Conservation (phyloP, 1,140 invertebrate species). For the Zaprionus inermis region DNA sequence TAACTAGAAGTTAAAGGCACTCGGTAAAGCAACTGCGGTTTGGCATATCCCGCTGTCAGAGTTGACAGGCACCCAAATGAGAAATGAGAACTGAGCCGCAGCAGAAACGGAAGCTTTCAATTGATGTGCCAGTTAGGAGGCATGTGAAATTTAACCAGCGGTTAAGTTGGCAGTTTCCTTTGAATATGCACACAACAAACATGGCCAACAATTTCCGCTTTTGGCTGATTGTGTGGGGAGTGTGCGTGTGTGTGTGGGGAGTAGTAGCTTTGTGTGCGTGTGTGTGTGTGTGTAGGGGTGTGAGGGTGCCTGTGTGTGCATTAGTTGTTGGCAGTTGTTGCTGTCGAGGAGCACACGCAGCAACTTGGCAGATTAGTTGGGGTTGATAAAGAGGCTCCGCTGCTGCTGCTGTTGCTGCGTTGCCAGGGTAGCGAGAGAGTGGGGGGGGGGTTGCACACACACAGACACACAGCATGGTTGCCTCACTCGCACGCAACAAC, state of each 20-base stretch:
- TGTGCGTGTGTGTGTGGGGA: not conserved
- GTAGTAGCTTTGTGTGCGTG: not conserved
- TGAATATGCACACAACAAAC: slow-evolving; percentile 10
- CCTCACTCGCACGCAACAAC: slow-evolving; percentile 50
- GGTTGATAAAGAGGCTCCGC: slow-evolving; percentile 43
- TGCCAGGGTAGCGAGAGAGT: too few species aligned
- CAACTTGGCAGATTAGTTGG: slow-evolving; percentile 46
- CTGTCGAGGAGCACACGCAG: not conserved
- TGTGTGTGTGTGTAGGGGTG: not conserved
- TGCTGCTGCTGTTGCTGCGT: not conserved
- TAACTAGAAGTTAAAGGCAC: too few species aligned
- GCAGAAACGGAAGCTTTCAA: not conserved
- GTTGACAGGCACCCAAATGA: not conserved
- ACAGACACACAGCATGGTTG: slow-evolving; percentile 41
- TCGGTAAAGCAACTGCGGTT: not conserved
- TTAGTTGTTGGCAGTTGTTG: not conserved
- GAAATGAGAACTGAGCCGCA: too few species aligned
- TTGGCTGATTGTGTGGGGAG: not conserved
- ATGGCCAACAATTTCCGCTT: slow-evolving; percentile 27
- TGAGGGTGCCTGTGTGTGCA: not conserved
- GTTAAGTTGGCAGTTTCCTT: slow-evolving; percentile 3
- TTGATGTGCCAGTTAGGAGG: not conserved
- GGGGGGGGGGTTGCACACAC: slow-evolving; percentile 1
- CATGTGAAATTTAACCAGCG: not conserved
- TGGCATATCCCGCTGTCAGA: too few species aligned